Evolutionary conservation across 2,888 invertebrate species (phyloP).

Genomic region (Neoascia interrupta): DNA sequence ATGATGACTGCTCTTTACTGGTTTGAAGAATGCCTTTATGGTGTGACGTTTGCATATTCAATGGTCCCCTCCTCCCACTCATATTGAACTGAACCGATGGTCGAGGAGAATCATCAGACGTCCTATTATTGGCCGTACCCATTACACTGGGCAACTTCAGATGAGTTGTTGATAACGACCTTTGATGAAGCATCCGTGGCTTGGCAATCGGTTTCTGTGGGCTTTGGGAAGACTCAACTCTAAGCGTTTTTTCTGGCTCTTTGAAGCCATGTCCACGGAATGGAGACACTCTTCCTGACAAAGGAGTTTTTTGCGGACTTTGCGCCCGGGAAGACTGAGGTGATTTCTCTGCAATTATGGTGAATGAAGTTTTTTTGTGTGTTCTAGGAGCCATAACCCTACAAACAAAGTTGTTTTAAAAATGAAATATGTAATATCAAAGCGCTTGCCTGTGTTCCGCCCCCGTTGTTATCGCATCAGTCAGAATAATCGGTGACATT

Average conservation of each 20-base stretch:
- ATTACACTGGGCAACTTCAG: conserved; percentile 72
- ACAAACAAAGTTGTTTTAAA: neutral
- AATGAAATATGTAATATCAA: neutral
- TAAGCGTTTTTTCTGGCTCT: conserved; percentile 43
- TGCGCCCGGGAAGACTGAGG: conserved; percentile 81
- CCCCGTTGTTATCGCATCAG: conserved; percentile 77
- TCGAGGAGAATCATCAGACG: conserved; percentile 76
- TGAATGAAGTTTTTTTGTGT: conserved; percentile 85
- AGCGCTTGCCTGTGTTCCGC: conserved; percentile 76
- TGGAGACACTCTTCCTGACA: conserved; percentile 82
- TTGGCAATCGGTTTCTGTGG: conserved; percentile 69
- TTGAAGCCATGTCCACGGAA: conserved; percentile 83
- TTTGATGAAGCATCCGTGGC: conserved; percentile 72
- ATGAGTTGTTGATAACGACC: conserved; percentile 73
- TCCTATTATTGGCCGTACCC: conserved; percentile 33
- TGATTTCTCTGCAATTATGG: conserved; percentile 83
- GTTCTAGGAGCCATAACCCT: conserved; percentile 80
- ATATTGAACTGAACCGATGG: conserved; percentile 79
- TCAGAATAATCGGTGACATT: conserved; percentile 77
- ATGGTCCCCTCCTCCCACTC: conserved; percentile 74
- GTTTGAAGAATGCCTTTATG: conserved; percentile 77
- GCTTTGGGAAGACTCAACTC: neutral
- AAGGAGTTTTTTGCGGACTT: conserved; percentile 74
- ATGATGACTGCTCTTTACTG: conserved; percentile 74
- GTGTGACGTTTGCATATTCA: conserved; percentile 72